Percentiles rank a stretch among this genome's conserved stretches.
Conservation (phyloP, 1,140 invertebrate species). For the Drosophila subobscura region DNA sequence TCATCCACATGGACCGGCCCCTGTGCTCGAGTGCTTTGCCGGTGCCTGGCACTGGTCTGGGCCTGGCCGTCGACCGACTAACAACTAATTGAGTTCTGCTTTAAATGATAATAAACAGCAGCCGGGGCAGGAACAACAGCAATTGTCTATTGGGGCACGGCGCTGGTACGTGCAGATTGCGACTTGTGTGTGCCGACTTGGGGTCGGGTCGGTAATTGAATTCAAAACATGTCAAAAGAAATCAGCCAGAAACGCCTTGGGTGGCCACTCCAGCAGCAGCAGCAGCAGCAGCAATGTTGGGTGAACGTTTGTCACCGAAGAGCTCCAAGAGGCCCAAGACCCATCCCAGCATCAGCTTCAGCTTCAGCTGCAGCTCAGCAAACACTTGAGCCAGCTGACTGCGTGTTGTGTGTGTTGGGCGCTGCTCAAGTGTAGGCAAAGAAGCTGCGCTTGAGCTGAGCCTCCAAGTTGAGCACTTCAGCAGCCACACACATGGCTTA, state of each 20-base stretch:
- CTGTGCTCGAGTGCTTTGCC: slow-evolving; percentile 21
- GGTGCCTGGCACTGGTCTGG: background rate
- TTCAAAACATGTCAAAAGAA: slow-evolving; percentile 80
- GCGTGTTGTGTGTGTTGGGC: no score
- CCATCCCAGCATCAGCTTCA: slow-evolving; percentile 6
- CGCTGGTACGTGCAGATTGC: slow-evolving; percentile 8
- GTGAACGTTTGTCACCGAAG: slow-evolving; percentile 45
- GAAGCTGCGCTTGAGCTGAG: slow-evolving; percentile 63
- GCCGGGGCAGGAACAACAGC: slow-evolving; percentile 5
- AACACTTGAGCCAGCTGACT: slow-evolving; percentile 53
- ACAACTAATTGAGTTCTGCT: slow-evolving; percentile 75
- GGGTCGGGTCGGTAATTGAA: slow-evolving; percentile 66
- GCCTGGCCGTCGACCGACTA: slow-evolving; percentile 7
- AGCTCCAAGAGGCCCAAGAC: slow-evolving; percentile 3
- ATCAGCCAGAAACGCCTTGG: slow-evolving; percentile 60
- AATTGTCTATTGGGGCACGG: slow-evolving; percentile 7
- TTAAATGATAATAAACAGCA: slow-evolving; percentile 76
- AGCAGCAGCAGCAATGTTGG: slow-evolving; percentile 1
- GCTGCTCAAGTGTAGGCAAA: slow-evolving; percentile 59
- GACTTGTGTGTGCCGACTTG: slow-evolving; percentile 25
- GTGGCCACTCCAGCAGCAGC: slow-evolving; percentile 44
- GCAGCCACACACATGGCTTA: slow-evolving; percentile 51
- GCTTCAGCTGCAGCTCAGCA: slow-evolving; percentile 56
- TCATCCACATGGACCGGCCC: slow-evolving; percentile 39
- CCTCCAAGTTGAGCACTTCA: slow-evolving; percentile 47